These are phyloP conservation scores for Mohoua ochrocephala DNA, from an alignment of 2,113 vertebrate genomes.

Conservation along the genomic window DNA sequence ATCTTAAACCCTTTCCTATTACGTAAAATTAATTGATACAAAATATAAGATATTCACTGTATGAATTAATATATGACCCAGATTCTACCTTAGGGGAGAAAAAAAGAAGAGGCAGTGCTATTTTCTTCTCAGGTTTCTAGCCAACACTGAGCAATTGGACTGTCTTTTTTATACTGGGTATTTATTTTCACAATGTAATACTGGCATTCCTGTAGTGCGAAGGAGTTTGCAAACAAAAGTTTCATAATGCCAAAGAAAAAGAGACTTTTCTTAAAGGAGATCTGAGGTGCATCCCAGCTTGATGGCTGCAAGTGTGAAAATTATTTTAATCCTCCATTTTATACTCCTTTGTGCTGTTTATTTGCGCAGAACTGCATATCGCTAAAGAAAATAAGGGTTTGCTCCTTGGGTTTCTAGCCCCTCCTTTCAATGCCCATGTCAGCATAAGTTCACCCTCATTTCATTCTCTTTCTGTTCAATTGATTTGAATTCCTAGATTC, in stretches of 20 bases:
- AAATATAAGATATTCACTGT: background rate
- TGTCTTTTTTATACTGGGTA: background rate
- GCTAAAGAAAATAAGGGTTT: background rate
- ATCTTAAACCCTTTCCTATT: background rate
- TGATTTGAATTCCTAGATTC: background rate
- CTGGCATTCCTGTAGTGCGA: background rate
- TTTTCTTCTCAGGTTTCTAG: background rate
- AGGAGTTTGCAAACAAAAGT: background rate
- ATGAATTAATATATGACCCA: background rate
- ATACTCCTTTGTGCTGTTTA: background rate
- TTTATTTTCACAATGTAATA: background rate
- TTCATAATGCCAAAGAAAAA: background rate
- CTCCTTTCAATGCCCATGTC: too few species aligned
- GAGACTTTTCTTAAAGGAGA: background rate
- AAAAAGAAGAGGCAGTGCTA: background rate
- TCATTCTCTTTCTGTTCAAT: background rate
- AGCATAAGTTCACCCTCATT: background rate
- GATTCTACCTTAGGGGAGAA: background rate
- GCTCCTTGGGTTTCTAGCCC: background rate
- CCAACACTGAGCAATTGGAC: background rate
- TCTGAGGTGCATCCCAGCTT: background rate
- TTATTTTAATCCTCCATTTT: background rate
- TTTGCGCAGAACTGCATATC: background rate
- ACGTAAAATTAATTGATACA: background rate
- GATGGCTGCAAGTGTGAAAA: background rate